Evolutionary conservation across 2,113 vertebrate genomes (phyloP), one percentile per base, ranked within the genome.

Genomic region (Cisticola juncidis): DNA sequence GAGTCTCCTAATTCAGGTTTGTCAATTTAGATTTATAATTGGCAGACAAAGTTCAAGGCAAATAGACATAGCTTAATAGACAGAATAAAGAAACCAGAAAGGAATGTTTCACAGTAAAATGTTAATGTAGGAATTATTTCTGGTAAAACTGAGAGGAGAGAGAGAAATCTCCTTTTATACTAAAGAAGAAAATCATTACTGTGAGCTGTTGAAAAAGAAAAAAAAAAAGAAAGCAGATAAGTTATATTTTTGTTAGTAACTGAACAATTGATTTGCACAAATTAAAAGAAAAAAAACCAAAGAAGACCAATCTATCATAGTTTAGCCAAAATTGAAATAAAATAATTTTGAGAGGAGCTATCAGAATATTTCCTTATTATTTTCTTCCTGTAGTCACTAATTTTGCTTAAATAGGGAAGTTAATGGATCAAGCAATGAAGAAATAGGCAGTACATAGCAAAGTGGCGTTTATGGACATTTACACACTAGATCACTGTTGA

Each of bases 1-100:
- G 19, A 87, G 36, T 91, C 51, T 90, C 28, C 51, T 89, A 86
- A 93, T 92, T 95, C 82, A 92, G 48, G 12, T 95, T 95, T 95
- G 61, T 90, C 81, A 58, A 69, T 96, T 96, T 92, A 61, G 77
- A 80, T 85, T 94, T 87, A 61, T 85, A 96, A 91, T 85, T 95
- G 84, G 53, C 73, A 88, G 82, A 80, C 80, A 91, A 95, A 92
- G 84, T 95, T 95, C 86, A 94, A 35, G 65, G 78, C 65, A 95
- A 92, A 81, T 72, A 96, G 50, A 84, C 64, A 73, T 28, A 81
- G 40, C 61, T 85, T 94, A 85, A 87, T 31, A 94, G 82, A 36
- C 35, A 93, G 53, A 91, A 87, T 53, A 94, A 91, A 89, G 83
- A 84, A 81, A 89, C 7, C 12, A 76, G 36, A 45, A 92, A 47